phyloP scores from a whole-genome alignment of 2,113 vertebrate genomes.

The Galbula dea region DNA sequence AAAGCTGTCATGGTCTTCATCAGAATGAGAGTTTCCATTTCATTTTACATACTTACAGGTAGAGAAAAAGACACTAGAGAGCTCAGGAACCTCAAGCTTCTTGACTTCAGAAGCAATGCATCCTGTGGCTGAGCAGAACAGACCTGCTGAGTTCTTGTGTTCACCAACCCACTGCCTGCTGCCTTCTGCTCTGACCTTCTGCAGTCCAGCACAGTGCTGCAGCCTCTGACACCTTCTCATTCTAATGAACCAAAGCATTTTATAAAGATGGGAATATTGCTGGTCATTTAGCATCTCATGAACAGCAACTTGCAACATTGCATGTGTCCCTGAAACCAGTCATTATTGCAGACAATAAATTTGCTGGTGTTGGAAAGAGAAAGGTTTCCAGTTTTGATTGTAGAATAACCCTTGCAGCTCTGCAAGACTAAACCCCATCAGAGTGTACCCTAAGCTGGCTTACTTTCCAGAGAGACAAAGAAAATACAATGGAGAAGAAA shows the following conservation, averaged over 20 bases:
- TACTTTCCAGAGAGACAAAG: slow-evolving; percentile 46
- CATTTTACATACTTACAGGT: background rate
- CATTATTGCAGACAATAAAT: slow-evolving; percentile 46
- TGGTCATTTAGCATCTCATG: slow-evolving; percentile 65
- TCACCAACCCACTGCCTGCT: background rate
- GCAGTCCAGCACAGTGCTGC: background rate
- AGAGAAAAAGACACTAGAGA: background rate
- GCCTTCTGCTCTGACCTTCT: slow-evolving; percentile 39
- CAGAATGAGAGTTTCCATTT: background rate
- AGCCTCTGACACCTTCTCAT: slow-evolving; percentile 14
- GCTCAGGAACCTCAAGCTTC: background rate
- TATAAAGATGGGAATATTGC: slow-evolving; percentile 65
- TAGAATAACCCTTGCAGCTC: slow-evolving; percentile 33
- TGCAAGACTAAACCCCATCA: slow-evolving; percentile 35
- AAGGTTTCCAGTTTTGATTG: slow-evolving; percentile 59
- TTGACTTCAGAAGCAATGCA: background rate
- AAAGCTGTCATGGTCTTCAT: background rate
- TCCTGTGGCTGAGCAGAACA: background rate
- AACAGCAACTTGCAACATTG: slow-evolving; percentile 36
- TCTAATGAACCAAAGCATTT: slow-evolving; percentile 67
- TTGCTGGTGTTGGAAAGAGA: slow-evolving; percentile 50
- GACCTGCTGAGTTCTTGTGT: background rate
- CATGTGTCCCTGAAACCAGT: slow-evolving; percentile 54
- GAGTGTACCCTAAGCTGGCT: slow-evolving; percentile 7
- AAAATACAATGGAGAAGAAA: background rate